Evolutionary conservation across 2,113 vertebrate species (phyloP).

Genomic region (Dicentrarchus labrax): DNA sequence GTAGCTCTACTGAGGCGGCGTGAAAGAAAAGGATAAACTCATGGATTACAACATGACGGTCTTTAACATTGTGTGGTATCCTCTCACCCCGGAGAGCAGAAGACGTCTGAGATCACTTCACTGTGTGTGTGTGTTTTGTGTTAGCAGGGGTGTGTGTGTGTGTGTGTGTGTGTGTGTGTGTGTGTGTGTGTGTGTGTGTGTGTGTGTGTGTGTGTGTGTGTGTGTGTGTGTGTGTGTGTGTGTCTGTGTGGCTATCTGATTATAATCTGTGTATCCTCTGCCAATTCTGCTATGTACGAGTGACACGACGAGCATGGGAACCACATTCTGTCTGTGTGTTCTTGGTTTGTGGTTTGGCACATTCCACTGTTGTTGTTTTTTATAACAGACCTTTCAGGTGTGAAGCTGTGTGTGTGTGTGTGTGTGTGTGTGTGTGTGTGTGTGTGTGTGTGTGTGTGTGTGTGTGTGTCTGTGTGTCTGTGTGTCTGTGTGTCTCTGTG

Average conservation of each 20-base stretch:
- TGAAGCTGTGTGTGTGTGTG: background rate
- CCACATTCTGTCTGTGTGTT: background rate
- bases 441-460: conserved; percentile 3
- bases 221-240: conserved; percentile 19
- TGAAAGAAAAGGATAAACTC: conserved; percentile 6
- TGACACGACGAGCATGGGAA: conserved; percentile 6
- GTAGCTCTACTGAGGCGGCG: background rate
- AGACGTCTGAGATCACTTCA: background rate
- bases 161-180: conserved; percentile 3
- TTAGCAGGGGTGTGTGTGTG: background rate
- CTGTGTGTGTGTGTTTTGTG: background rate
- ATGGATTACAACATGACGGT: background rate
- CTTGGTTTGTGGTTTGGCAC: background rate
- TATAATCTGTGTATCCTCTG: conserved; percentile 31
- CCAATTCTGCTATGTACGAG: conserved; percentile 32
- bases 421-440: conserved; percentile 6
- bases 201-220: conserved; percentile 12
- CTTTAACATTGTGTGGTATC: background rate
- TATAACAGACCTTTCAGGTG: conserved; percentile 5
- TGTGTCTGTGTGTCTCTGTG: conserved; percentile 1
- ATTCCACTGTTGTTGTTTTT: background rate
- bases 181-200: conserved; percentile 11
- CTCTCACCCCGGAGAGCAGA: background rate
- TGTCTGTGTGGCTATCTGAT: background rate
- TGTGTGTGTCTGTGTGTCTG: conserved; percentile 6